Evolutionary conservation across 2,888 invertebrate species (phyloP).

Genomic region (Eurois occulta): DNA sequence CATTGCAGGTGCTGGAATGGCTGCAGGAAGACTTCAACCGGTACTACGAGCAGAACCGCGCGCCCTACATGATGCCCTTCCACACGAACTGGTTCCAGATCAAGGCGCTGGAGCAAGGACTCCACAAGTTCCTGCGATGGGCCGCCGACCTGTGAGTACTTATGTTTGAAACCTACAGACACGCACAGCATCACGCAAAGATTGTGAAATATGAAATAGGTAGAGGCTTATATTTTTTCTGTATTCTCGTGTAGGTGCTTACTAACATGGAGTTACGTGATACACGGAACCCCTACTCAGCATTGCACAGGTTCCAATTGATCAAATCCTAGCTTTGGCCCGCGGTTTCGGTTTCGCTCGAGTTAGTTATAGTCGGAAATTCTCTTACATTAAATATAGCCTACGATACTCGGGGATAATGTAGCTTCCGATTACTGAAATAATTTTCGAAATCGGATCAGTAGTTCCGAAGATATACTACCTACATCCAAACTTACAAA

Average conservation of each 20-base stretch:
- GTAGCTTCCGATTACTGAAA: neutral
- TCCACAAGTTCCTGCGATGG: conserved; percentile 97
- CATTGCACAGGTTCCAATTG: neutral
- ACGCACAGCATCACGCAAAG: neutral
- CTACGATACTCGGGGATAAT: neutral
- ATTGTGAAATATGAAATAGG: neutral
- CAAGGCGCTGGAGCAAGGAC: conserved; percentile 94
- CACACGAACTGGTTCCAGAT: conserved; percentile 99
- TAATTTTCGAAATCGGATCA: neutral
- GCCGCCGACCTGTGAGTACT: conserved; percentile 89
- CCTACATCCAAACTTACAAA: neutral
- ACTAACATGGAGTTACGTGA: neutral
- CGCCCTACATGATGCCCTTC: conserved; percentile 98
- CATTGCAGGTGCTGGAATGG: conserved; percentile 95
- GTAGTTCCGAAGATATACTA: neutral
- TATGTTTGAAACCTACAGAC: neutral
- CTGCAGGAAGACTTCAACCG: conserved; percentile 96
- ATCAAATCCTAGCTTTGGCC: neutral
- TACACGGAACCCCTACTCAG: neutral
- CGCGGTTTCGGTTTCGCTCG: neutral
- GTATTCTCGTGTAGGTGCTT: neutral
- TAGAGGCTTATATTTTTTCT: neutral
- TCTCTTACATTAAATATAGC: neutral
- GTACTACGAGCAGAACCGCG: conserved; percentile 96
- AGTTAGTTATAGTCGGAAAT: neutral